These are phyloP conservation scores for Arge pagana DNA, from an alignment of 2,888 invertebrate species.

Conservation along the genomic window DNA sequence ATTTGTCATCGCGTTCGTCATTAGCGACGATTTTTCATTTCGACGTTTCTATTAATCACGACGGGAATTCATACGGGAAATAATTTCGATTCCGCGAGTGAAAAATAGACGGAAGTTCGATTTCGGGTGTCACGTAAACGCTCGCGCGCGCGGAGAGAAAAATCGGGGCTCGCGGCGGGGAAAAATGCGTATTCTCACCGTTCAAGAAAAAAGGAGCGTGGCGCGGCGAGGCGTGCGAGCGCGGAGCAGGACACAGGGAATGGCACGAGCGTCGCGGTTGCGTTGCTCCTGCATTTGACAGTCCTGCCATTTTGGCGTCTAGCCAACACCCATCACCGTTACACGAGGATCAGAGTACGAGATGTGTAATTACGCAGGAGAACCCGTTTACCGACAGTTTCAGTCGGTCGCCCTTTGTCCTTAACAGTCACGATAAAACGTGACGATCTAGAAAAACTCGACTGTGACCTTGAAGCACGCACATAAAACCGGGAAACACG, in stretches of 20 bases:
- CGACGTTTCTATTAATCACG: too few species aligned
- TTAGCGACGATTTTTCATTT: too few species aligned
- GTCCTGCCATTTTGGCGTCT: slow-evolving; percentile 34
- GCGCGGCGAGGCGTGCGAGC: not conserved
- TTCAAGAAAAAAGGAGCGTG: slow-evolving; percentile 5
- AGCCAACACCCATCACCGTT: slow-evolving; percentile 39
- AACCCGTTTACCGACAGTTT: not conserved
- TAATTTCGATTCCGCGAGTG: too few species aligned
- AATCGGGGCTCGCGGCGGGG: not conserved
- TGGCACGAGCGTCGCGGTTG: not conserved
- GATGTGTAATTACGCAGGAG: slow-evolving; percentile 22
- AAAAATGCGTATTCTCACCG: not conserved
- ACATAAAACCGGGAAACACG: too few species aligned
- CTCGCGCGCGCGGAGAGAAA: not conserved
- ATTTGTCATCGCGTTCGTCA: not conserved
- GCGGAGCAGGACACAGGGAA: not conserved
- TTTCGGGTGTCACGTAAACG: not conserved
- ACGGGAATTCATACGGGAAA: too few species aligned
- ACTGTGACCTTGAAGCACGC: too few species aligned
- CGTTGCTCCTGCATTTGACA: slow-evolving; percentile 5
- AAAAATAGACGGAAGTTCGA: not conserved
- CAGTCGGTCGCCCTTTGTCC: slow-evolving; percentile 3
- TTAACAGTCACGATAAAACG: slow-evolving; percentile 2
- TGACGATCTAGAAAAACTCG: slow-evolving; percentile 19
- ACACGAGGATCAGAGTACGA: slow-evolving; percentile 42